Evolutionary conservation across 2,888 invertebrate genomes (phyloP).

Genomic region (Diaphora mendica): DNA sequence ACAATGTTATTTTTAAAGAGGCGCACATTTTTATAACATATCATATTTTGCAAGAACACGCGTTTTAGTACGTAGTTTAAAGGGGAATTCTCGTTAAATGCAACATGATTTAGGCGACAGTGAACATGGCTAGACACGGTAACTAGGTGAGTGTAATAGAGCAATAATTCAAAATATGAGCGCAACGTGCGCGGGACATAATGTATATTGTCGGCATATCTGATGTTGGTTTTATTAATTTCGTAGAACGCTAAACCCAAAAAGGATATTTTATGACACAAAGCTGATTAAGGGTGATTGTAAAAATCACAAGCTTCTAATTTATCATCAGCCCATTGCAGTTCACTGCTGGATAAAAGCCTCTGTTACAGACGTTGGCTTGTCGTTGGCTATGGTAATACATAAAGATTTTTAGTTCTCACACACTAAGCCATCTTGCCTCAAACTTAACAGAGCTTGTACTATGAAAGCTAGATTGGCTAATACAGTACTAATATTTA

Average conservation of each 20-base stretch:
- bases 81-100: conserved; percentile 26
- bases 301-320: too few species aligned
- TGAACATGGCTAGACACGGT: conserved; percentile 29
- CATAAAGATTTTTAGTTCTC: too few species aligned
- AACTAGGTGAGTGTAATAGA: conserved; percentile 38
- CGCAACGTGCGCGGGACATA: conserved; percentile 40
- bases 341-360: too few species aligned
- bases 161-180: conserved; percentile 42
- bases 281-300: too few species aligned
- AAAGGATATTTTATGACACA: neutral
- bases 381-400: too few species aligned
- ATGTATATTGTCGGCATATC: conserved; percentile 40
- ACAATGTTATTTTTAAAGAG: neutral
- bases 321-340: too few species aligned
- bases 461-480: too few species aligned
- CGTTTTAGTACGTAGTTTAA: conserved; percentile 16
- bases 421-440: too few species aligned
- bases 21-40: conserved; percentile 1
- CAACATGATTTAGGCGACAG: conserved; percentile 34
- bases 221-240: conserved; percentile 32
- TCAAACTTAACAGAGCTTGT: too few species aligned
- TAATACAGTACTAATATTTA: too few species aligned
- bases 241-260: conserved; percentile 3
- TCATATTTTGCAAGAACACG: conserved; percentile 20
- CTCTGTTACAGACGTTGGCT: too few species aligned